A percentile compares a stretch with the other conserved stretches of the same genome.
Evolutionary conservation across 2,113 vertebrate species (phyloP).

Genomic region (Coracopsis vasa): DNA sequence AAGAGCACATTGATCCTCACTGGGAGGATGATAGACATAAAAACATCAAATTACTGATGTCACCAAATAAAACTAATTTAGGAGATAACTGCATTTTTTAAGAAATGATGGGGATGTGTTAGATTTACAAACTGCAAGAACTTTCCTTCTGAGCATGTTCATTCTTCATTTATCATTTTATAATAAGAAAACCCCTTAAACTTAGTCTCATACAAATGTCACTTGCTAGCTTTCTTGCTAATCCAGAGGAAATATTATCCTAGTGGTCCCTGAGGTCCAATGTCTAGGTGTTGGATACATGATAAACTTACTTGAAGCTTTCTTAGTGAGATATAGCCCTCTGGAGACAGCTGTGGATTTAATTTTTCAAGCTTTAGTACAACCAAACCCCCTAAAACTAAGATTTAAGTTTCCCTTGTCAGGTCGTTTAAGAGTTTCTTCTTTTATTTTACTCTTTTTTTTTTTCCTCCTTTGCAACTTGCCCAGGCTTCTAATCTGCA

Average conservation of each 20-base stretch:
- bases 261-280: conserved; percentile 75
- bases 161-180: conserved; percentile 71
- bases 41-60: conserved; percentile 23
- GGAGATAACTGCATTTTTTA: conserved; percentile 19
- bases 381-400: conserved; percentile 73
- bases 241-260: conserved; percentile 81
- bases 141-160: conserved; percentile 44
- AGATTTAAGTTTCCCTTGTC: conserved; percentile 80
- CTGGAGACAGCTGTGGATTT: conserved; percentile 69
- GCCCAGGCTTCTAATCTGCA: conserved; percentile 69
- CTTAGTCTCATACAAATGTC: conserved; percentile 68
- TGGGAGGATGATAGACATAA: neutral
- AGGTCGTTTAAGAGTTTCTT: conserved; percentile 74
- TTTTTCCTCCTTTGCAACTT: conserved; percentile 68
- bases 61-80: conserved; percentile 54
- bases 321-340: conserved; percentile 77
- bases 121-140: conserved; percentile 52
- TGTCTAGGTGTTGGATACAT: conserved; percentile 81
- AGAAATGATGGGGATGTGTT: conserved; percentile 1
- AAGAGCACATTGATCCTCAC: neutral
- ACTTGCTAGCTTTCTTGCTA: conserved; percentile 74
- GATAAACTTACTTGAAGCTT: conserved; percentile 78
- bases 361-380: conserved; percentile 77
- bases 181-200: conserved; percentile 64
- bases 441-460: conserved; percentile 64